A percentile compares a stretch with the other conserved stretches of the same genome.
Evolutionary conservation across 2,888 invertebrate species (phyloP).

Genomic region (Halictus quadricinctus): DNA sequence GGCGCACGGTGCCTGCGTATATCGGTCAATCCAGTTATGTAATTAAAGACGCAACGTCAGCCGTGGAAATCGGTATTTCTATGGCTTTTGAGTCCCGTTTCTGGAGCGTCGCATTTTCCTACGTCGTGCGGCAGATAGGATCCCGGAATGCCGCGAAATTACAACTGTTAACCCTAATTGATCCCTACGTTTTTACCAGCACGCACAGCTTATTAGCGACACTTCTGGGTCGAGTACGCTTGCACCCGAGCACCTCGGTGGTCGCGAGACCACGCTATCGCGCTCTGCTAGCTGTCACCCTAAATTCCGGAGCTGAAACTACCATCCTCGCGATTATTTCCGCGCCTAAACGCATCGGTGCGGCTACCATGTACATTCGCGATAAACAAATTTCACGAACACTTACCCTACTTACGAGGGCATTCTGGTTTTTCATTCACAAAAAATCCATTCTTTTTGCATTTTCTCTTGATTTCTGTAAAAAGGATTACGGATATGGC

Average conservation of each 20-base stretch:
- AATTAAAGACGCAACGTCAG: slow-evolving; percentile 71
- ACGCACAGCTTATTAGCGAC: slow-evolving; percentile 57
- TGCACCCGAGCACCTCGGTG: slow-evolving; percentile 32
- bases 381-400: neutral
- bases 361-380: no score
- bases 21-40: slow-evolving; percentile 80
- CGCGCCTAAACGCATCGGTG: neutral
- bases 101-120: neutral
- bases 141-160: slow-evolving; percentile 59
- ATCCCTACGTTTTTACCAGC: slow-evolving; percentile 64
- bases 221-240: slow-evolving; percentile 44
- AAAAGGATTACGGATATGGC: neutral
- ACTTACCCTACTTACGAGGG: neutral
- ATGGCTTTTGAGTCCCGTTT: slow-evolving; percentile 57
- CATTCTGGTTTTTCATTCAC: neutral
- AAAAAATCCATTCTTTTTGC: neutral
- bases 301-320: neutral
- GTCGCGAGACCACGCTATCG: neutral
- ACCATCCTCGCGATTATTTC: neutral
- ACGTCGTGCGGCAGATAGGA: slow-evolving; percentile 30
- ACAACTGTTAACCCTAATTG: slow-evolving; percentile 69
- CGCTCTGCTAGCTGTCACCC: neutral
- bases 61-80: slow-evolving; percentile 48
- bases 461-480: neutral
- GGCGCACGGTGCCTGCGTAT: slow-evolving; percentile 57